Percentiles rank a stretch among this genome's conserved stretches.
These are phyloP conservation scores for Spisula solida DNA, from an alignment of 2,888 invertebrate genomes.

Conservation along the genomic window DNA sequence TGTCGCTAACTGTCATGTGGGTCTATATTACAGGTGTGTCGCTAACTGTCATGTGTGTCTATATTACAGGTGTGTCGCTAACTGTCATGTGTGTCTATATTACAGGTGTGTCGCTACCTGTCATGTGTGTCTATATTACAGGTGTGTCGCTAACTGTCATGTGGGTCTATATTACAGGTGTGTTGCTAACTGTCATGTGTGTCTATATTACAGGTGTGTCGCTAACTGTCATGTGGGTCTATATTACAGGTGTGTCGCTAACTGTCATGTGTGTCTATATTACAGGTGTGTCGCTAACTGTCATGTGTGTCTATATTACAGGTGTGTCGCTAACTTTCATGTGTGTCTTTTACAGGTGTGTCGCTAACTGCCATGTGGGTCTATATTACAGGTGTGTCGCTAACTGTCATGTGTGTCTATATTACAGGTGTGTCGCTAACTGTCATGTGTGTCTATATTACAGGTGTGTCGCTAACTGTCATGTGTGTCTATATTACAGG, in stretches of 20 bases:
- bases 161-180: conserved; percentile 37
- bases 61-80: conserved; percentile 38
- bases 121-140: conserved; percentile 26
- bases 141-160: conserved; percentile 46
- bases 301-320: conserved; percentile 26
- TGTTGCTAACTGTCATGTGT: conserved; percentile 41
- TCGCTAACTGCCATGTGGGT: conserved; percentile 43
- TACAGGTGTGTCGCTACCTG: conserved; percentile 44
- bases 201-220: conserved; percentile 36
- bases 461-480: conserved; percentile 48
- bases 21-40: conserved; percentile 36
- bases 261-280: conserved; percentile 37
- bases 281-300: conserved; percentile 45
- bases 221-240: conserved; percentile 44
- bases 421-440: conserved; percentile 43
- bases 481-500: conserved; percentile 26
- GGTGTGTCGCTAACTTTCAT: conserved; percentile 45
- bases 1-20: conserved; percentile 43
- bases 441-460: conserved; percentile 31
- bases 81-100: conserved; percentile 37
- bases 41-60: conserved; percentile 43
- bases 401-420: conserved; percentile 37
- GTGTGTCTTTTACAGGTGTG: conserved; percentile 35
- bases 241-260: conserved; percentile 38
- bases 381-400: conserved; percentile 37